phyloP scores from a whole-genome alignment of 2,888 invertebrate species.

The Alsophila aescularia region DNA sequence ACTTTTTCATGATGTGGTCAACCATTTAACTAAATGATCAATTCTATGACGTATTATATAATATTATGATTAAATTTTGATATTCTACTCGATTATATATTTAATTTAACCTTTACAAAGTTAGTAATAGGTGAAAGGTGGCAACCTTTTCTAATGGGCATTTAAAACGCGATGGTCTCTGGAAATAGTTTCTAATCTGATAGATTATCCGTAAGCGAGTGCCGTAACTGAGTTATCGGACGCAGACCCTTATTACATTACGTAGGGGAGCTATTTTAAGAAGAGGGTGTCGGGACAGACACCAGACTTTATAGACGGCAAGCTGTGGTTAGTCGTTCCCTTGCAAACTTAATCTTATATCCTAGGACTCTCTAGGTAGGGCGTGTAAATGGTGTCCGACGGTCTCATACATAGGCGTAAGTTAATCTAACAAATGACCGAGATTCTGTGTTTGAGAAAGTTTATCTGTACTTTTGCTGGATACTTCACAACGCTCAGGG shows the following conservation, averaged over 20 bases:
- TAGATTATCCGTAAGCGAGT: constrained; percentile 27
- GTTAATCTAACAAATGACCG: too few species aligned
- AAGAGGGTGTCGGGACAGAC: constrained; percentile 21
- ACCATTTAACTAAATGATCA: too few species aligned
- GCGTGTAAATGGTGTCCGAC: constrained; percentile 10
- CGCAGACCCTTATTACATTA: constrained; percentile 25
- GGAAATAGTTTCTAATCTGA: constrained; percentile 27
- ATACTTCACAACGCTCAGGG: too few species aligned
- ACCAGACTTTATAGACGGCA: constrained; percentile 7
- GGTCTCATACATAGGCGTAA: constrained; percentile 10
- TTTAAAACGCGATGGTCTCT: constrained; percentile 5
- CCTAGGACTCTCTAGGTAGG: constrained; percentile 4
- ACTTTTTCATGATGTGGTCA: too few species aligned
- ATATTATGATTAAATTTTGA: too few species aligned
- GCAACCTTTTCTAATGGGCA: constrained; percentile 18
- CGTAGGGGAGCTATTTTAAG: constrained; percentile 34
- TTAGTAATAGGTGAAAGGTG: constrained; percentile 7
- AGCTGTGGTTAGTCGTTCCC: constrained; percentile 16
- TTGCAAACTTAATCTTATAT: constrained; percentile 23
- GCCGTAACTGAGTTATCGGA: constrained; percentile 29
- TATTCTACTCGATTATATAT: too few species aligned
- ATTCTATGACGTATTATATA: too few species aligned
- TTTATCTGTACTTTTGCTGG: too few species aligned
- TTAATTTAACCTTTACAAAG: not conserved
- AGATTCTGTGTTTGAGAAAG: too few species aligned